Base-by-base conservation (phyloP, 2,888 invertebrate genomes). In the Dermolepida albohirtum region DNA sequence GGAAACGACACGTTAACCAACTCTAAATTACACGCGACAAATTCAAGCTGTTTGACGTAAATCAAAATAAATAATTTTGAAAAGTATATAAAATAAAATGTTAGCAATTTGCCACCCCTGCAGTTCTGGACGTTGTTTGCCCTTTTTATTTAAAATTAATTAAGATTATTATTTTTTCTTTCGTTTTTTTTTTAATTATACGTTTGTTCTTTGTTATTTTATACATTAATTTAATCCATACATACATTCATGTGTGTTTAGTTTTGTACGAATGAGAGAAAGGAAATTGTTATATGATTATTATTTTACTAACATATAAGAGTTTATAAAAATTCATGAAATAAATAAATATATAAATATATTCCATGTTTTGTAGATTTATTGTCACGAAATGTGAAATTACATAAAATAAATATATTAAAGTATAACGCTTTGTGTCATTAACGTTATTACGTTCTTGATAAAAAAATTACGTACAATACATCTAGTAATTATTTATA, bases 281-380 rank as follows among this genome's bases (percentile, higher is more conserved):
- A 79, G 77, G 68, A 76, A 65, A 79, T 80, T 81, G 80, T 81
- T 80, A 79, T 70, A 72, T 74, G 78, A 77, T 78, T 80, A 78
- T 81, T 79, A 81, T 81, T 81, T 80, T 81, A 78, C 78, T 77
- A 79, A 71, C 78, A 74, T 80, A 78, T 78, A 79, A 82, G 81
- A 82, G 82, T 82, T 82, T 82, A 81, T 81, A 81, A 78, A 78
- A 79, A 75, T 70, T 72, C 66, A 72, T 39, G 40, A 40, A 16
- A 40, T 44, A 27, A 44, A 29, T 41, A 55, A 16, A 59, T 47
- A 41, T 17, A 59, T 27, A 59, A 27, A 59, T 81, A 81, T 82
- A 81, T 81, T 80, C 81, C 80, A 80, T 80, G 80, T 81, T 81
- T 82, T 81, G 80, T 81, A 81, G 80, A 81, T 78, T 78, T 79